Evolutionary conservation across 2,113 vertebrate genomes (phyloP), one percentile per base, ranked within the genome.

Genomic region (Limanda limanda): DNA sequence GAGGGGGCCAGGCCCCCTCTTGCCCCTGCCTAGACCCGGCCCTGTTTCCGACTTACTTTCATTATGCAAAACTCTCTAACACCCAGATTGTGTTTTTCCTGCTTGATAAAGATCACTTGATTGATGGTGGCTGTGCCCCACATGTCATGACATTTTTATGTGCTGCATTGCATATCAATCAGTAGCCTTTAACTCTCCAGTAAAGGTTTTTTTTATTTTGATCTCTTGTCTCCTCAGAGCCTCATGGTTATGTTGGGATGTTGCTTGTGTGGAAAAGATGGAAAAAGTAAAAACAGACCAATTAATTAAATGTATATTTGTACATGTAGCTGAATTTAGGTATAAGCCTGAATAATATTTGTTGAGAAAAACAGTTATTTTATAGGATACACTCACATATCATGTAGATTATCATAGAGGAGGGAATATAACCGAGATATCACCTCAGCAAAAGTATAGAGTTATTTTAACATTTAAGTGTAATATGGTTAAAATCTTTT

Each of bases 111-210:
- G 73, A 82, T 85, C 66, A 65, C 24, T 75, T 80, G 78, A 83
- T 73, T 85, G 69, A 79, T 84, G 69, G 61, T 0, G 35, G 48
- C 21, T 52, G 20, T 60, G 70, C 59, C 76, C 62, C 63, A 68
- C n/a, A 78, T 82, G 72, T 82, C 82, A 74, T 52, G 15, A 3
- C 54, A 60, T 69, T 74, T 79, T 75, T 67, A 84, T 74, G 73
- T 76, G 70, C 64, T 85, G 72, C 57, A 76, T 25, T 71, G 66
- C 62, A 70, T 83, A 85, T 78, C 73, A 81, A 59, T 78, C 69
- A 79, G 37, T 21, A 10, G 0, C 52, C 42, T 60, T 81, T 73
- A 48, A 73, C 23, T 42, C 21, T 61, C 35, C 0, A 51, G 71
- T 56, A 70, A 82, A 78, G n/a, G 56, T 24, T 64, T 76, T 45